Evolutionary conservation across 1,140 invertebrate species (phyloP).

Genomic region (Trichoplusia ni): DNA sequence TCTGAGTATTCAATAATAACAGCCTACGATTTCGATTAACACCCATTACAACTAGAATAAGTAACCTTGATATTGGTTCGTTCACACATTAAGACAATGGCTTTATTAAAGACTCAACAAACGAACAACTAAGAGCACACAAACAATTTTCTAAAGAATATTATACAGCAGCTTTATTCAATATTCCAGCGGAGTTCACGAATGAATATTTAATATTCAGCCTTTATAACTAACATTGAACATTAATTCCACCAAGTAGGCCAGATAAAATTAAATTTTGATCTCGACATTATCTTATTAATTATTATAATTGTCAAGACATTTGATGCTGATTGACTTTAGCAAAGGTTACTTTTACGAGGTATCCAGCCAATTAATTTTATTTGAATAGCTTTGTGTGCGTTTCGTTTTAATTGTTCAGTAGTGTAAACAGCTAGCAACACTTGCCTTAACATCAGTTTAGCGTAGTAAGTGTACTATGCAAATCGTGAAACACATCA

Average conservation of each 20-base stretch:
- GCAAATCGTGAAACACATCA: not conserved
- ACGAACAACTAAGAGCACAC: too few relatives aligned
- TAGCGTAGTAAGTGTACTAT: not conserved
- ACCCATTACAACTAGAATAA: not conserved
- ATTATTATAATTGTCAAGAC: not conserved
- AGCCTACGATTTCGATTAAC: constrained; percentile 5
- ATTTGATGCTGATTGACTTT: too few relatives aligned
- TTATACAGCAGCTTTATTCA: not conserved
- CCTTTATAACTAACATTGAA: too few relatives aligned
- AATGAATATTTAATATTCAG: constrained; percentile 17
- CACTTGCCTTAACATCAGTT: not conserved
- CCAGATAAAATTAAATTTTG: constrained; percentile 1
- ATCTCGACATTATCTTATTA: not conserved
- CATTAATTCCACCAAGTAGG: not conserved
- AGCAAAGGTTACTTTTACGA: too few relatives aligned
- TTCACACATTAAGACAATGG: not conserved
- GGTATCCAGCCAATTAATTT: too few relatives aligned
- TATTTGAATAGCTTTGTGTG: too few relatives aligned
- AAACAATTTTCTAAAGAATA: not conserved
- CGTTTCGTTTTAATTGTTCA: too few relatives aligned
- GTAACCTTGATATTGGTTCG: not conserved
- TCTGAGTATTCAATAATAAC: constrained; percentile 19
- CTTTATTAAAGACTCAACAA: not conserved
- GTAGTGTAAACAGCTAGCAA: too few relatives aligned
- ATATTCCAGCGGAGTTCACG: not conserved